phyloP scores from a whole-genome alignment of 2,888 invertebrate genomes.

The Leucania comma region DNA sequence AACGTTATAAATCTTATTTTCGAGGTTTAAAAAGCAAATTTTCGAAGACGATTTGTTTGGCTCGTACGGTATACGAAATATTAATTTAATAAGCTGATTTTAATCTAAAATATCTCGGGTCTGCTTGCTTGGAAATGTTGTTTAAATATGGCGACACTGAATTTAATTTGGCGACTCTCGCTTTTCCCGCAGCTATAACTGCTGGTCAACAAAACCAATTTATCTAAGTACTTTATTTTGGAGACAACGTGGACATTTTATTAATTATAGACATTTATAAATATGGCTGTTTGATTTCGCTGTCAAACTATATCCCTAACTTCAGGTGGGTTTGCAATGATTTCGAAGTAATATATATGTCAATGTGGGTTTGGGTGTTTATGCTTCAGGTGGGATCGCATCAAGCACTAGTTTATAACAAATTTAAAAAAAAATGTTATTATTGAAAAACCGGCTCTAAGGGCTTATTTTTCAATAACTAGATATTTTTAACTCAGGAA shows the following conservation, averaged over 20 bases:
- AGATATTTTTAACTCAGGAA: too few species aligned
- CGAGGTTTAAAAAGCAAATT: background rate
- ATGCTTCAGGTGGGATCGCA: too few species aligned
- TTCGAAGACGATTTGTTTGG: background rate
- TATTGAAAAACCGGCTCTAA: too few species aligned
- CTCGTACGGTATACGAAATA: constrained; percentile 11
- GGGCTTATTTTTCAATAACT: too few species aligned
- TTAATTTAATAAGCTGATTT: constrained; percentile 17
- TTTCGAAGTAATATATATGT: too few species aligned
- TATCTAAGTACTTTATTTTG: background rate
- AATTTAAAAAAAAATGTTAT: too few species aligned
- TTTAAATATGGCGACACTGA: constrained; percentile 15
- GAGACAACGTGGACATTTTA: background rate
- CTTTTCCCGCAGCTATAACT: constrained; percentile 3
- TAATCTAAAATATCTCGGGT: constrained; percentile 5
- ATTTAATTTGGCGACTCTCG: constrained; percentile 20
- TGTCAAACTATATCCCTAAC: too few species aligned
- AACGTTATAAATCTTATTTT: background rate
- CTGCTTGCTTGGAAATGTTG: background rate
- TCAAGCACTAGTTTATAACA: too few species aligned
- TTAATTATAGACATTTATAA: too few species aligned
- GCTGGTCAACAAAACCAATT: constrained; percentile 4
- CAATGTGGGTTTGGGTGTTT: too few species aligned
- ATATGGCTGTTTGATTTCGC: too few species aligned
- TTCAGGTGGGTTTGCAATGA: too few species aligned